Base-by-base conservation (phyloP, 2,888 invertebrate species). In the Xanthia icteritia region DNA sequence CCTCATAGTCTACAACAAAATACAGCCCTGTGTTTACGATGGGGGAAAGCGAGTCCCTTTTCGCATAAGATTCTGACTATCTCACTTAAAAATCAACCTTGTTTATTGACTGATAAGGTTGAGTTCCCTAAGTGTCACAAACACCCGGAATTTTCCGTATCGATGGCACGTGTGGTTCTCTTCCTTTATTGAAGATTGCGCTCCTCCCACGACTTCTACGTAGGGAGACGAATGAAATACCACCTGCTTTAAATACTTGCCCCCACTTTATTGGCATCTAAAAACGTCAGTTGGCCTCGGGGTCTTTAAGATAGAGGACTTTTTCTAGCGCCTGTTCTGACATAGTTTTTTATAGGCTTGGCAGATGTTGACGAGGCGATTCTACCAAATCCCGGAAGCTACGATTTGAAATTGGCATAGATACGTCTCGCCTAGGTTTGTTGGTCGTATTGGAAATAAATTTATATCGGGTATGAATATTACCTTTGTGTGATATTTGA, bases 141-240 rank as follows among this genome's bases (percentile, higher is more conserved):
- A 90, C 86, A 84, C 87, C 84, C 86, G 92, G 93, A 94, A 95
- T 95, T 95, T 94, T 94, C 95, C 93, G 93, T 92, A 93, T 94
- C 92, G 93, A 91, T 90, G 93, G 93, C 96, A 96, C 95, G 95
- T 95, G 95, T 95, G 96, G 93, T 93, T 93, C 94, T 92, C 91
- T 91, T 94, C 93, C 93, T 95, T 94, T 96, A 96, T 96, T 95
- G 95, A 94, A 93, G 95, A 92, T 92, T 91, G 91, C 87, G 91
- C 93, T 91, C 94, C 94, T 91, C 93, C 94, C 91, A 91, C 91
- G 65, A 68, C 68, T 68, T 39, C 36, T 68, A 68, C 36, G 83
- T 79, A 84, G 90, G 92, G 91, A 92, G 92, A 90, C 92, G 86
- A 94, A 93, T 93, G 91, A 93, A 94, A 94, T 94, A 93, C 94